phyloP scores from a whole-genome alignment of 92 coral and sea anemone genomes.

The Paramuricea clavata region DNA sequence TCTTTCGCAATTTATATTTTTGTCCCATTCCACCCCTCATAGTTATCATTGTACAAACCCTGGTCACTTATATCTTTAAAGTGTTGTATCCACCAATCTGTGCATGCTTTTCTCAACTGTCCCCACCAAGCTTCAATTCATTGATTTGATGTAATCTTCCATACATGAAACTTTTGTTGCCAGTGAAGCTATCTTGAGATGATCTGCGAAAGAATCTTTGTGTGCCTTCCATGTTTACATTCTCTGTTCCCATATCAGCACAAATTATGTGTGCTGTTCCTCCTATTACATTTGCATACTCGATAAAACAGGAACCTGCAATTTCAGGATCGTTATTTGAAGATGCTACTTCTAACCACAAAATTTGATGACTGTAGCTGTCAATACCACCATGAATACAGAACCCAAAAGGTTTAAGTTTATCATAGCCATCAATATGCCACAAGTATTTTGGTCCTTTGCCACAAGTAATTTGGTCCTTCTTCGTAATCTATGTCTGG shows the following conservation, averaged over 20 bases:
- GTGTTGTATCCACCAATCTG: too few species aligned
- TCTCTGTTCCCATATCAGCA: conserved; percentile 4
- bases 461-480: conserved; percentile 71
- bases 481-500: conserved; percentile 30
- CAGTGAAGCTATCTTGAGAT: conserved; percentile 6
- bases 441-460: conserved; percentile 70
- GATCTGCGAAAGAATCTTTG: conserved; percentile 18
- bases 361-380: conserved; percentile 24
- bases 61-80: conserved; percentile 4
- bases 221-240: background rate
- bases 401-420: conserved; percentile 1
- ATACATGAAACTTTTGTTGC: conserved; percentile 1
- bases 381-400: conserved; percentile 2
- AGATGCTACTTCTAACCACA: conserved; percentile 39
- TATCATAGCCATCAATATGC: conserved; percentile 50
- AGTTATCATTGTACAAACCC: background rate
- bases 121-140: background rate
- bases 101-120: too few species aligned
- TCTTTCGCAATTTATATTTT: too few species aligned
- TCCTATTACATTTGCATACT: background rate
- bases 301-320: background rate
- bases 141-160: background rate
- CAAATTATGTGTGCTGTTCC: background rate
- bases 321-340: conserved; percentile 47
- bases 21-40: too few species aligned